These are phyloP conservation scores for Ypsolopha scabrella DNA, from an alignment of 2,888 invertebrate species.

Conservation along the genomic window DNA sequence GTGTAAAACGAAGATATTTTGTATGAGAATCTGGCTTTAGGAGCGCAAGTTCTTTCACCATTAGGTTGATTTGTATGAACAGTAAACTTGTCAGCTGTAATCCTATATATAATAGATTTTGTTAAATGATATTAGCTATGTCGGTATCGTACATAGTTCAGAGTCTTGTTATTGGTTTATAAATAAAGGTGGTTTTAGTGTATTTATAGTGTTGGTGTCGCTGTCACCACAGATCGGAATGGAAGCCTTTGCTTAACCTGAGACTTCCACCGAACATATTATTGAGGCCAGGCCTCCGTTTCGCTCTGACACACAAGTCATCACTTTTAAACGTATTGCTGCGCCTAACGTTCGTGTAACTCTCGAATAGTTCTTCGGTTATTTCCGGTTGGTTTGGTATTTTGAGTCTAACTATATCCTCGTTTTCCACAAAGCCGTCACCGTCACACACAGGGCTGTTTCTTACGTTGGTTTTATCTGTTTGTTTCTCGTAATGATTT, in stretches of 20 bases:
- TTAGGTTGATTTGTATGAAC: slow-evolving; percentile 21
- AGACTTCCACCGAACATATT: slow-evolving; percentile 65
- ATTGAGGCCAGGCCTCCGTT: slow-evolving; percentile 45
- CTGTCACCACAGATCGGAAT: slow-evolving; percentile 60
- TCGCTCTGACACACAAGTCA: slow-evolving; percentile 42
- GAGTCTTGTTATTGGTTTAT: slow-evolving; percentile 32
- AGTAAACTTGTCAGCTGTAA: slow-evolving; percentile 20
- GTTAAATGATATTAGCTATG: slow-evolving; percentile 24
- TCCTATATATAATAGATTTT: slow-evolving; percentile 3
- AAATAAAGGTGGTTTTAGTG: slow-evolving; percentile 34
- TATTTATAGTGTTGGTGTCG: slow-evolving; percentile 26
- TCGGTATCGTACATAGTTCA: slow-evolving; percentile 48
- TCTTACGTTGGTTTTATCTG: slow-evolving; percentile 47
- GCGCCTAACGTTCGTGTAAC: slow-evolving; percentile 59
- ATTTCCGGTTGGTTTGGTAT: slow-evolving; percentile 67
- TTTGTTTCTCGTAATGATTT: slow-evolving; percentile 26
- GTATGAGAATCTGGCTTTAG: slow-evolving; percentile 19
- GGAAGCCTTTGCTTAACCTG: slow-evolving; percentile 60
- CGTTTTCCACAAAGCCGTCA: slow-evolving; percentile 64
- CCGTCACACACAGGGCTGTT: slow-evolving; percentile 44
- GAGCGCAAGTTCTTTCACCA: slow-evolving; percentile 35
- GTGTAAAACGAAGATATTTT: slow-evolving; percentile 63
- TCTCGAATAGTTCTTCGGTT: slow-evolving; percentile 68
- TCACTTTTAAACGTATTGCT: slow-evolving; percentile 55
- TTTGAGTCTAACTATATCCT: slow-evolving; percentile 68